These are phyloP conservation scores for Theropithecus gelada DNA, from an alignment of 2,113 vertebrate species.

Conservation along the genomic window DNA sequence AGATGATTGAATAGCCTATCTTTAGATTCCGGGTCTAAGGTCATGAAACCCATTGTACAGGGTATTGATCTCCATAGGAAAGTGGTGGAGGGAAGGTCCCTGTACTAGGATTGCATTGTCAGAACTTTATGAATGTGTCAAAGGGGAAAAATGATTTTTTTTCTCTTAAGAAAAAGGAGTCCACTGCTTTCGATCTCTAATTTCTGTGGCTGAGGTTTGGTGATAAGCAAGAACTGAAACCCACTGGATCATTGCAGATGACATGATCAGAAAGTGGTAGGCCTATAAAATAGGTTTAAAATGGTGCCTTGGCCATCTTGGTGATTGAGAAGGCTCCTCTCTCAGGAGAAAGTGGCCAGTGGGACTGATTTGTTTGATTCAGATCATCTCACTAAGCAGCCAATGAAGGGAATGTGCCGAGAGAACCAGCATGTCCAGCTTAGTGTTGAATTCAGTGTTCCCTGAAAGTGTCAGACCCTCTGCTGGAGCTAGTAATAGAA, in stretches of 20 bases:
- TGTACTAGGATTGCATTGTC: background rate
- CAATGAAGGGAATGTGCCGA: background rate
- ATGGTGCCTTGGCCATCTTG: background rate
- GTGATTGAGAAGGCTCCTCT: background rate
- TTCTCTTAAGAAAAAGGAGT: constrained; percentile 15
- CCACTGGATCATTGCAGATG: background rate
- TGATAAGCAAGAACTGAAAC: background rate
- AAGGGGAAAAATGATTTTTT: background rate
- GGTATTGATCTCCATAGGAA: background rate
- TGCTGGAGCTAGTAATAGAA: background rate
- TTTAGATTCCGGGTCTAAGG: background rate
- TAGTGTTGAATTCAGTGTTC: background rate
- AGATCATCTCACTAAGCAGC: background rate
- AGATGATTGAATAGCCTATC: background rate
- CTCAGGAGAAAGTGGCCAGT: background rate
- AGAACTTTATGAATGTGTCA: background rate
- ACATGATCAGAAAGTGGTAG: background rate
- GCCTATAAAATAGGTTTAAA: background rate
- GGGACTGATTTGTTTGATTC: background rate
- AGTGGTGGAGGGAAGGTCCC: background rate
- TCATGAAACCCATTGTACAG: background rate
- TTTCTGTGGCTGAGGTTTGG: background rate
- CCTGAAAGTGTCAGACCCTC: background rate
- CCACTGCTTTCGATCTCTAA: background rate
- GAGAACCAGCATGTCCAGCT: background rate